These are phyloP conservation scores for Drosophila rellima DNA, from an alignment of 2,888 invertebrate genomes.

Conservation along the genomic window DNA sequence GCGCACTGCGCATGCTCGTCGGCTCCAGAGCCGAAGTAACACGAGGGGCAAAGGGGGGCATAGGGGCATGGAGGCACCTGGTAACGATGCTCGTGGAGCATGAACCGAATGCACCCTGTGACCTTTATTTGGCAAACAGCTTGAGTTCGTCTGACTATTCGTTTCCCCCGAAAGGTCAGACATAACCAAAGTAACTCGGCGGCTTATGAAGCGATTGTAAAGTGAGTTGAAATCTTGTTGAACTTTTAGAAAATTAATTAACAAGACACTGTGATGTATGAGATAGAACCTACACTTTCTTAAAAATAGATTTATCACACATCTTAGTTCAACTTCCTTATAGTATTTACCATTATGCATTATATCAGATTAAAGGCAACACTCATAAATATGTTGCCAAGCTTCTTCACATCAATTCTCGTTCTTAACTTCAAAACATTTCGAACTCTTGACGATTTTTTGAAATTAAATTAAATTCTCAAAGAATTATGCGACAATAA, in stretches of 20 bases:
- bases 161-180: conserved; percentile 8
- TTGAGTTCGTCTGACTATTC: conserved; percentile 20
- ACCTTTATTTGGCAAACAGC: conserved; percentile 43
- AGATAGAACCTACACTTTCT: no score
- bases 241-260: neutral
- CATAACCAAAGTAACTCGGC: neutral
- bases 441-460: conserved; percentile 12
- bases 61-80: neutral
- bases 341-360: no score
- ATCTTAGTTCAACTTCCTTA: no score
- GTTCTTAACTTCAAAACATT: conserved; percentile 10
- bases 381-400: neutral
- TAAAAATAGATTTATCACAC: no score
- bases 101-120: conserved; percentile 34
- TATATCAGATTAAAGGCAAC: neutral
- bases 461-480: conserved; percentile 41
- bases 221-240: neutral
- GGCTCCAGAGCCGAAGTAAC: conserved; percentile 43
- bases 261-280: neutral
- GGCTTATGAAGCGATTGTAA: neutral
- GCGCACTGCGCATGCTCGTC: conserved; percentile 55
- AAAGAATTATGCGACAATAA: conserved; percentile 61
- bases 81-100: conserved; percentile 14
- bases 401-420: neutral
- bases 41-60: neutral